Base-by-base conservation (phyloP, 1,140 invertebrate species). In the Xylocopa sonorina region DNA sequence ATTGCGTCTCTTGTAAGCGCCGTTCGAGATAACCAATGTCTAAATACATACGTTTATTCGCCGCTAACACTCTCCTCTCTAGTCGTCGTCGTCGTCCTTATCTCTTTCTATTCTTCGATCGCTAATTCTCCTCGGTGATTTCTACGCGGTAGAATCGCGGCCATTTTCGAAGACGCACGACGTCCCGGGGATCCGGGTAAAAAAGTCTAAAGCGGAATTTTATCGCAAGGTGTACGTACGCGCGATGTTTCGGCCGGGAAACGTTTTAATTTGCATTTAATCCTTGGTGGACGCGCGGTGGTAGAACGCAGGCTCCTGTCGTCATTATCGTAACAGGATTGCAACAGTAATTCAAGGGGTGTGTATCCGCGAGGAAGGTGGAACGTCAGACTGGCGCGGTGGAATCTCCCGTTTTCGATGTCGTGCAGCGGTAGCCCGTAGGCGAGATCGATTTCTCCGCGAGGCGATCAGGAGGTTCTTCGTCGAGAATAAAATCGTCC, bases 401-500 rank as follows among this genome's bases (percentile, higher is more conserved):
- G 63, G 72, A 60, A 76, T 76, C 62, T 66, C 29, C 68, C 71
- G 64, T 60, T 29, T 63, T 55, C 73, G 72, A 57, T 78, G 83
- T 76, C 83, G 73, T 75, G 79, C 48, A 14, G 34, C 48, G 10
- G 34, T 3, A 53, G 21, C 63, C 83, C 78, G 84, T 84, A 82
- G 83, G 82, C 80, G 79, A 86, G 77, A 85, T 85, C 84, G 84
- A 82, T 82, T 85, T 73, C 79, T 58, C 48, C 43, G 50, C 57
- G 57, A 38, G 51, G 32, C 75, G 76, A 72, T 72, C 76, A 41
- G 43, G 14, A 46, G 55, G 55, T 57, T 73, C 71, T 10, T 18
- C 38, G 27, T 1, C 51, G 10, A 14, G 60, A 57, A 79, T 68
- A 60, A 74, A 71, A 84, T 78, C 38, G 63, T 77, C 55, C 46